A percentile compares a stretch with the other conserved stretches of the same genome.
Evolutionary conservation across 2,113 vertebrate species (phyloP).

Genomic region (Carlito syrichta): DNA sequence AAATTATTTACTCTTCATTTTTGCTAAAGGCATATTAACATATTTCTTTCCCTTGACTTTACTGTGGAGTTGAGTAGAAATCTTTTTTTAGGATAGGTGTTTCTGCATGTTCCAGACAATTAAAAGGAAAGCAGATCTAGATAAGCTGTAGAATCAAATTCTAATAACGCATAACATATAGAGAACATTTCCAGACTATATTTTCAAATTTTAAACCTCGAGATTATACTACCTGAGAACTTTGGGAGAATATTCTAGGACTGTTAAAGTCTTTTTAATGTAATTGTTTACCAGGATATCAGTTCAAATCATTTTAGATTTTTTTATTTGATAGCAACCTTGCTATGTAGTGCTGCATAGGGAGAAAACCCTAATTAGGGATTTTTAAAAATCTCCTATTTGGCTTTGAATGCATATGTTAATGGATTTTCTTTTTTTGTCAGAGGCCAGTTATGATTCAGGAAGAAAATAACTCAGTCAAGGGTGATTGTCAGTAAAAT

Average conservation of each 20-base stretch:
- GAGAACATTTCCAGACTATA: not conserved
- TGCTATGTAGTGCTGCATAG: not conserved
- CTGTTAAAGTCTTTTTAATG: not conserved
- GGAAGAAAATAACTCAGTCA: not conserved
- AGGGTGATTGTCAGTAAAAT: not conserved
- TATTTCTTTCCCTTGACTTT: not conserved
- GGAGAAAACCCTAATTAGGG: not conserved
- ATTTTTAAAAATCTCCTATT: not conserved
- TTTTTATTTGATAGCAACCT: not conserved
- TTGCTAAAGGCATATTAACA: not conserved
- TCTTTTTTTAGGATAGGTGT: not conserved
- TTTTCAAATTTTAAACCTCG: not conserved
- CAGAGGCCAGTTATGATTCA: not conserved
- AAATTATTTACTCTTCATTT: not conserved
- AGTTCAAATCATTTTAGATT: not conserved
- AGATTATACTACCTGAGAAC: not conserved
- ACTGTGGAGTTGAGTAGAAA: not conserved
- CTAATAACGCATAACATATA: not conserved
- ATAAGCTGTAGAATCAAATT: not conserved
- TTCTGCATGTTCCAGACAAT: not conserved
- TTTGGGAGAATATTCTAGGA: slow-evolving; percentile 14
- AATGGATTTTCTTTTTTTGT: not conserved
- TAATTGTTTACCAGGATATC: not conserved
- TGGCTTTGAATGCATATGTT: not conserved
- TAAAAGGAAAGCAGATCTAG: not conserved